Evolutionary conservation across 2,797 vertebrate genomes (phyloP).

Genomic region (Poliocrania exsul): DNA sequence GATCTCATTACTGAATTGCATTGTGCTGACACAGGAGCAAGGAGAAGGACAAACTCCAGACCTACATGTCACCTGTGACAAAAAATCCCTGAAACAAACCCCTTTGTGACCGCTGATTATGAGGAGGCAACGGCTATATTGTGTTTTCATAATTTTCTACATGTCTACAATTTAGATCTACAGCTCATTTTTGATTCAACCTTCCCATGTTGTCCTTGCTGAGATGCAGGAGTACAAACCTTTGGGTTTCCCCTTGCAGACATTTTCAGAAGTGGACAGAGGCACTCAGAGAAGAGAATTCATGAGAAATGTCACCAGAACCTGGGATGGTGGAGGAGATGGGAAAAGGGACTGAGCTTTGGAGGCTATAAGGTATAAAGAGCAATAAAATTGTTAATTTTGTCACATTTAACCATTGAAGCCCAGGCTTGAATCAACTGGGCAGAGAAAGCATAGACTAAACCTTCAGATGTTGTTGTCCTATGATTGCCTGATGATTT

Average conservation of each 20-base stretch:
- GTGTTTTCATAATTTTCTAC: neutral
- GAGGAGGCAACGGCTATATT: neutral
- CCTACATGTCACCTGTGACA: neutral
- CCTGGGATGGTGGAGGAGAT: accelerated
- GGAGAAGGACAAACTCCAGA: neutral
- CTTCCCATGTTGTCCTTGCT: neutral
- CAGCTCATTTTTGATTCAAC: neutral
- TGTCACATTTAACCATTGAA: neutral
- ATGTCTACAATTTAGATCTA: neutral
- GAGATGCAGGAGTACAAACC: neutral
- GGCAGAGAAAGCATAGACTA: neutral
- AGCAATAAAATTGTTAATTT: neutral
- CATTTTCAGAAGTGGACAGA: neutral
- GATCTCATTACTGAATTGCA: neutral
- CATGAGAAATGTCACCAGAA: neutral
- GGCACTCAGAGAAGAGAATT: neutral
- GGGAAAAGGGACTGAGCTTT: neutral
- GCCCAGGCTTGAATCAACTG: neutral
- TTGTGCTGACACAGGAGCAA: neutral
- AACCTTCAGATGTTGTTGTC: neutral
- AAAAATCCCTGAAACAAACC: neutral
- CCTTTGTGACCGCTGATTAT: neutral
- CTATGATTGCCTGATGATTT: neutral
- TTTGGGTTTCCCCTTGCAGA: neutral
- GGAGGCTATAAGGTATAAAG: neutral